Conservation (phyloP, 2,113 vertebrate species). For the Cyprinus carpio region DNA sequence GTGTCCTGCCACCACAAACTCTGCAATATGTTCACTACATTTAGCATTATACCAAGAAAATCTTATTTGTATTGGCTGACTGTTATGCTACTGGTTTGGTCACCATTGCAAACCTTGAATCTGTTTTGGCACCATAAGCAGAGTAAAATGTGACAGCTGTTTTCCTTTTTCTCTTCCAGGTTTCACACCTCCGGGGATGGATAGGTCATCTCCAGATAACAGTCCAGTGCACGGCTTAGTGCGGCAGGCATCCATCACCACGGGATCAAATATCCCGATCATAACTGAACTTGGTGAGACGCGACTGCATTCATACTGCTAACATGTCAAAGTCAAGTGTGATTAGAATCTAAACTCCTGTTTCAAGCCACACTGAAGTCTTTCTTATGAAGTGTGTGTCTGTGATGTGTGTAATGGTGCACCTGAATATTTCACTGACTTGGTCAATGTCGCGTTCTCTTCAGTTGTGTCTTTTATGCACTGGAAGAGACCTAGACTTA, state of each 20-base stretch:
- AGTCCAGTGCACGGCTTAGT: slow-evolving; percentile 95
- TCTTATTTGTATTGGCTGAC: background rate
- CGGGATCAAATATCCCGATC: slow-evolving; percentile 96
- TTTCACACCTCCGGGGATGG: slow-evolving; percentile 99
- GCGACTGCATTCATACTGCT: slow-evolving; percentile 57
- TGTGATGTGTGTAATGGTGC: background rate
- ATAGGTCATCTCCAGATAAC: slow-evolving; percentile 95
- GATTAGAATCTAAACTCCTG: slow-evolving; percentile 45
- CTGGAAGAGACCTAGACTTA: slow-evolving; percentile 20
- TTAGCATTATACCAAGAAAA: background rate
- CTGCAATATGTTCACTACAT: background rate
- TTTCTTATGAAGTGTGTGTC: slow-evolving; percentile 6
- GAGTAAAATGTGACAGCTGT: background rate
- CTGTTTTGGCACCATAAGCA: background rate
- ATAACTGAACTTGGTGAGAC: slow-evolving; percentile 95
- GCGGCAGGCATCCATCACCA: slow-evolving; percentile 94
- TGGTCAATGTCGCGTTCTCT: slow-evolving; percentile 43
- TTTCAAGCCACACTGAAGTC: slow-evolving; percentile 5
- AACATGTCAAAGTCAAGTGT: slow-evolving; percentile 35
- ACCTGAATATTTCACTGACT: slow-evolving; percentile 13
- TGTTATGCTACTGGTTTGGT: background rate
- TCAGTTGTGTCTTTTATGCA: slow-evolving; percentile 39
- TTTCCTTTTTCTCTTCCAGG: slow-evolving; percentile 70
- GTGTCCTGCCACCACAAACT: slow-evolving; percentile 43
- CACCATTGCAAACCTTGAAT: background rate